Evolutionary conservation across 1,140 invertebrate genomes (phyloP).

Genomic region (Lucilia cuprina): DNA sequence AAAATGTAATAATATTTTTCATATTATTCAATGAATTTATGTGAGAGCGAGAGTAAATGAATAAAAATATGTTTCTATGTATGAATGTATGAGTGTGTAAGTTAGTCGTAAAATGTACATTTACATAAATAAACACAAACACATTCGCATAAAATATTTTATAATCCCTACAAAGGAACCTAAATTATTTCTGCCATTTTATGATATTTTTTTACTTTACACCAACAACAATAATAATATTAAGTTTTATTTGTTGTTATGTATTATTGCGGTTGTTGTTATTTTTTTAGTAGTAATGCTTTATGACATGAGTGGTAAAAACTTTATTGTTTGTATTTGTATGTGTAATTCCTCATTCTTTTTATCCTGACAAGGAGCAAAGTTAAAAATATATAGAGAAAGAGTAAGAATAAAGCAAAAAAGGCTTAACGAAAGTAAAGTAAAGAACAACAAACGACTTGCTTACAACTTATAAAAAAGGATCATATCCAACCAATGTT

Average conservation of each 20-base stretch:
- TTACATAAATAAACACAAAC: too few species aligned
- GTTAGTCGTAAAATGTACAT: neutral
- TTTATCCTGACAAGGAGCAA: neutral
- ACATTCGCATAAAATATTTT: too few species aligned
- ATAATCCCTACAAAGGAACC: too few species aligned
- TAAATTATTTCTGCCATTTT: neutral
- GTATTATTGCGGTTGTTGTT: too few species aligned
- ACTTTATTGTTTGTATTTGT: neutral
- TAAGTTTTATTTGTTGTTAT: too few species aligned
- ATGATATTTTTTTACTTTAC: neutral
- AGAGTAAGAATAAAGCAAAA: neutral
- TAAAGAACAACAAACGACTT: neutral
- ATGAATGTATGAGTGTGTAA: neutral
- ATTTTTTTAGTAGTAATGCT: neutral
- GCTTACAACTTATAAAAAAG: neutral
- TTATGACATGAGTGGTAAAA: neutral
- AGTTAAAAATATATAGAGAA: too few species aligned
- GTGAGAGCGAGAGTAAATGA: too few species aligned
- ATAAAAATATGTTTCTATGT: too few species aligned
- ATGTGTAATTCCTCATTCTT: neutral
- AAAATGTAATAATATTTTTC: too few species aligned
- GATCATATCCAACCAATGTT: neutral
- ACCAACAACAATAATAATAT: neutral
- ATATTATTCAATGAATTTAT: neutral
- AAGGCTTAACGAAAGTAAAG: neutral